A percentile compares a stretch with the other conserved stretches of the same genome.
Evolutionary conservation across 2,113 vertebrate genomes (phyloP).

Genomic region (Nannospalax galili): DNA sequence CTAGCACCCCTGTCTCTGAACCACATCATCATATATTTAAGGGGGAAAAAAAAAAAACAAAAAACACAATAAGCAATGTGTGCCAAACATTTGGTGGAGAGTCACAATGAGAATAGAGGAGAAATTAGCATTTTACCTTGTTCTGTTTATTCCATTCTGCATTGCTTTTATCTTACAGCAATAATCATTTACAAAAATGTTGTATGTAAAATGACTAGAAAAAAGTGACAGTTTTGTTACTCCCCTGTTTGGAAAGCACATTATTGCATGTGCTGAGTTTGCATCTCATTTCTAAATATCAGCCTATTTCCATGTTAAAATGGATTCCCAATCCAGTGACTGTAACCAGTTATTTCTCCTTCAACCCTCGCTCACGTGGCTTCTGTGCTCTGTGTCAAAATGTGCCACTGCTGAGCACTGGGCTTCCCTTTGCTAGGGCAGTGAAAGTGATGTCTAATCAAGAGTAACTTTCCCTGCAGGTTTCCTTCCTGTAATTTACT

Average conservation of each 20-base stretch:
- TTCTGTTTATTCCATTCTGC: not conserved
- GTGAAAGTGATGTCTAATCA: conserved; percentile 70
- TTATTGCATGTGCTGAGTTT: not conserved
- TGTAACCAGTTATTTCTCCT: not conserved
- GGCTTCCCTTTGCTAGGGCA: conserved; percentile 56
- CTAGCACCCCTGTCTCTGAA: too few species aligned
- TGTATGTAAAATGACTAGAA: not conserved
- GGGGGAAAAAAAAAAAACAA: not conserved
- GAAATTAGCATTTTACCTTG: not conserved
- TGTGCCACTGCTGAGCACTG: conserved; percentile 11
- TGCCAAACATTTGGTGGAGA: not conserved
- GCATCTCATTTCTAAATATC: conserved; percentile 9
- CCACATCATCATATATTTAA: not conserved
- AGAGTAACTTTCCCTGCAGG: conserved; percentile 67
- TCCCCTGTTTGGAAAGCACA: not conserved
- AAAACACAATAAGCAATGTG: not conserved
- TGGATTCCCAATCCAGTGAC: not conserved
- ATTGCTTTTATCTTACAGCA: not conserved
- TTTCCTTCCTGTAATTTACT: conserved; percentile 73
- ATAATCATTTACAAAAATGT: not conserved
- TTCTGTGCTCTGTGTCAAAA: conserved; percentile 35
- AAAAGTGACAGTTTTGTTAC: not conserved
- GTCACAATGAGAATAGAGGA: not conserved
- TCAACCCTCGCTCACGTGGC: not conserved
- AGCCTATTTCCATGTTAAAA: not conserved